Evolutionary conservation across 92 coral and sea anemone genomes (phyloP), one percentile per base, ranked within the genome.

Genomic region (Metridium senile): DNA sequence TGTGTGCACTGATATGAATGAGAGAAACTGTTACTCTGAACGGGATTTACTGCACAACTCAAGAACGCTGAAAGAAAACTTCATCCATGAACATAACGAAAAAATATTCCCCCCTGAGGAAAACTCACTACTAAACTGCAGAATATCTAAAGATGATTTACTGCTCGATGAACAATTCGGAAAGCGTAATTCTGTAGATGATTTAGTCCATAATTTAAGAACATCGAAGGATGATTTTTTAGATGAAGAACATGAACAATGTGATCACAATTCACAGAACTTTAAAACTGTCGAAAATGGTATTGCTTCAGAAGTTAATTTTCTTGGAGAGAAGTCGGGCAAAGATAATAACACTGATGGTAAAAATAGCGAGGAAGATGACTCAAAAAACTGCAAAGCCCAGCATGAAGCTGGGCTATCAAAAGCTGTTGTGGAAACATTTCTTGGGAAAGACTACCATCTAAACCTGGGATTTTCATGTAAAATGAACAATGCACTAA

Each of bases 391-490:
- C 66, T 30, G 66, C 33, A 81, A 72, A 58, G 47, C 79, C 78
- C 79, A 73, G 85, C 85, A 28, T 22, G 34, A 32, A 43, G 85
- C 78, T 71, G 78, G 78, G 78, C 43, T 80, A 11, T 11, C 91
- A 7, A 33, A 74, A 21, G 84, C 17, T 54, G 59, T 86, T 30
- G 62, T 91, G 70, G 91, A 88, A 43, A 88, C 82, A 51, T 70
- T 91, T 74, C 85, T 91, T 68, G 89, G 97, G 35, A 88, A 86
- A 81, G 84, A 84, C 1, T 84, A 76, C 26, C 87, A 83, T 54
- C 79, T 85, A 66, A 91, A 87, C 68, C 75, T 85, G 26, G 87
- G 84, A 16, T 83, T 91, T 68, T 69, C 97, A 0, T 92, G 93
- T 64, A 92, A 92, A 75, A 73, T 57, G 68, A 87, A 81, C 39